These are phyloP conservation scores for Sebastes umbrosus DNA, from an alignment of 2,797 vertebrate genomes.

Conservation along the genomic window DNA sequence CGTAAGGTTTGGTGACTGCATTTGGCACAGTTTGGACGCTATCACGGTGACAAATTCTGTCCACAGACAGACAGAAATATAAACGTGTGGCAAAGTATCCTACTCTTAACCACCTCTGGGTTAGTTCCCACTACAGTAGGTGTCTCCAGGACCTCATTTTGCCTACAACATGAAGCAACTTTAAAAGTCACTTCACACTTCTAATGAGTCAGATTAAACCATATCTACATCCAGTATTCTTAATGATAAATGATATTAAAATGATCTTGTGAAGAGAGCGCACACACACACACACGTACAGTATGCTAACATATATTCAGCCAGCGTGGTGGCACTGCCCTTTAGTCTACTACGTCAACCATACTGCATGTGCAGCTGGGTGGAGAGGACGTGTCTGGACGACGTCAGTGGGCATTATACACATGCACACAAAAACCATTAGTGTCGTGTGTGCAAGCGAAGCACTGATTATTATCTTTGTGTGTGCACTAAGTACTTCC, in stretches of 20 bases:
- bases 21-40: too few species aligned
- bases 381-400: neutral
- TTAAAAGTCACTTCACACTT: neutral
- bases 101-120: too few species aligned
- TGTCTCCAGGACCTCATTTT: too few species aligned
- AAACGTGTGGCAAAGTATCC: too few species aligned
- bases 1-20: too few species aligned
- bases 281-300: neutral
- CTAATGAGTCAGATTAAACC: neutral
- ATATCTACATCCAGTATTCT: neutral
- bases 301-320: neutral
- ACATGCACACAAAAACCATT: neutral
- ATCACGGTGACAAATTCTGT: too few species aligned
- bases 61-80: too few species aligned
- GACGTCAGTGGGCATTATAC: neutral
- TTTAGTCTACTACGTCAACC: neutral
- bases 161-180: neutral
- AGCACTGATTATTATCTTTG: constrained; percentile 39
- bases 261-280: neutral
- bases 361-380: neutral
- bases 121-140: too few species aligned
- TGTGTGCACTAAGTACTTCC: constrained; percentile 33
- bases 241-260: neutral
- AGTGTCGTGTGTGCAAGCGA: neutral
- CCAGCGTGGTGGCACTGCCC: neutral